These are phyloP conservation scores for Baryphthengus martii DNA, from an alignment of 2,113 vertebrate genomes.

Conservation along the genomic window DNA sequence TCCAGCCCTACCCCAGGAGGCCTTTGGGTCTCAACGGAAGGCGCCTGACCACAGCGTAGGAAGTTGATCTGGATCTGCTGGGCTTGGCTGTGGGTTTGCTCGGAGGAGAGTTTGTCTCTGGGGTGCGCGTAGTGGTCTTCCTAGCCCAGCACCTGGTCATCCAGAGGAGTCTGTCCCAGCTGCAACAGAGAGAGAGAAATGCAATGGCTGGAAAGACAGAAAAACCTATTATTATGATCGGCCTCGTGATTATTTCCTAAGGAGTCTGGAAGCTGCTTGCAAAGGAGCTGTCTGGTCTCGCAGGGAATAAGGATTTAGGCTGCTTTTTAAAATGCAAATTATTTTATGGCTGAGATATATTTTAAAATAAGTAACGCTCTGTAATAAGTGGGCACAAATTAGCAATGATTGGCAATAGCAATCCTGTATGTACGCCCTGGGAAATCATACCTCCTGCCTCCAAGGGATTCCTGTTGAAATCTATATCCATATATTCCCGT, in stretches of 20 bases:
- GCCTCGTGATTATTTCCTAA: conserved; percentile 62
- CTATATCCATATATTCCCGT: conserved; percentile 27
- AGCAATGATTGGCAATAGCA: conserved; percentile 64
- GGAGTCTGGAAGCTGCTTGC: conserved; percentile 61
- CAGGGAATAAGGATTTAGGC: conserved; percentile 63
- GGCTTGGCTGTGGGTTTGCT: conserved; percentile 19
- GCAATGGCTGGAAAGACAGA: conserved; percentile 26
- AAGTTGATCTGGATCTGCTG: not conserved
- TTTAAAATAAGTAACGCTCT: conserved; percentile 63
- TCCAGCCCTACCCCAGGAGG: not conserved
- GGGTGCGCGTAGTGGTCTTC: not conserved
- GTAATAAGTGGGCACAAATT: conserved; percentile 68
- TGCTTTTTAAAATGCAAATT: conserved; percentile 73
- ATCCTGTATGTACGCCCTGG: conserved; percentile 40
- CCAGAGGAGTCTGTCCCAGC: not conserved
- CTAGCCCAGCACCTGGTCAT: not conserved
- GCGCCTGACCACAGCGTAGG: not conserved
- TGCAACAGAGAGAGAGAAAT: not conserved
- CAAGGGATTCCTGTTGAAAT: conserved; percentile 47
- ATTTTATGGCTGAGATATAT: conserved; percentile 68
- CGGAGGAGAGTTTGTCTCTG: not conserved
- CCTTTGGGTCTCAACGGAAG: not conserved
- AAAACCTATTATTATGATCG: conserved; percentile 56
- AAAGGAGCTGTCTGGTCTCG: conserved; percentile 57
- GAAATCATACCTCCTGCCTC: conserved; percentile 49